Conservation (phyloP, 2,797 vertebrate genomes). For the Onychomys leucogaster region DNA sequence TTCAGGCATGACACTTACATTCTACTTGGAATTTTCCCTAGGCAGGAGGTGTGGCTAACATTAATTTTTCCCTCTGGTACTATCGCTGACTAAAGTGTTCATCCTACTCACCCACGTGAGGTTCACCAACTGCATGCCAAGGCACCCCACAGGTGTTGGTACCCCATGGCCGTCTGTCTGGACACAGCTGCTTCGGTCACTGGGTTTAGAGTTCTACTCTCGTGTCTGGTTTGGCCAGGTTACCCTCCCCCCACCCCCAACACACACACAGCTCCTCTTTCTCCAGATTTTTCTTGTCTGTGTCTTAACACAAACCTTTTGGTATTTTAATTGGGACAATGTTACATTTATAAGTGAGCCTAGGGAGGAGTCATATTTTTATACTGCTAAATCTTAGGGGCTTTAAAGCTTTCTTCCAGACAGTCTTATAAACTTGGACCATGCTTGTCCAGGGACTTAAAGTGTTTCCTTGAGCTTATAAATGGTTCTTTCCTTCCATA, state of each 20-base stretch:
- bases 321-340: neutral
- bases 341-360: neutral
- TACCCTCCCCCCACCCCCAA: too few species aligned
- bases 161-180: neutral
- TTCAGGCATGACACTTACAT: neutral
- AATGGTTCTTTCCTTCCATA: neutral
- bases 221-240: neutral
- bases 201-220: neutral
- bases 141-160: too few species aligned
- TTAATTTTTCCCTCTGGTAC: neutral
- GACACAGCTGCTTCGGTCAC: neutral
- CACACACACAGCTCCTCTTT: neutral
- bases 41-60: neutral
- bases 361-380: neutral
- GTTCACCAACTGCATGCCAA: rapidly evolving
- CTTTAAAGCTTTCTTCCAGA: constrained; percentile 11
- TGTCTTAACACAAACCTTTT: neutral
- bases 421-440: neutral
- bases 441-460: constrained; percentile 18
- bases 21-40: neutral
- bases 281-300: neutral
- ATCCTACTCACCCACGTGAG: neutral
- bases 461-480: neutral
- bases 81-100: neutral
- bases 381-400: neutral